A percentile compares a stretch with the other conserved stretches of the same genome.
phyloP scores from a whole-genome alignment of 2,797 vertebrate species.

The Heliangelus exortis region DNA sequence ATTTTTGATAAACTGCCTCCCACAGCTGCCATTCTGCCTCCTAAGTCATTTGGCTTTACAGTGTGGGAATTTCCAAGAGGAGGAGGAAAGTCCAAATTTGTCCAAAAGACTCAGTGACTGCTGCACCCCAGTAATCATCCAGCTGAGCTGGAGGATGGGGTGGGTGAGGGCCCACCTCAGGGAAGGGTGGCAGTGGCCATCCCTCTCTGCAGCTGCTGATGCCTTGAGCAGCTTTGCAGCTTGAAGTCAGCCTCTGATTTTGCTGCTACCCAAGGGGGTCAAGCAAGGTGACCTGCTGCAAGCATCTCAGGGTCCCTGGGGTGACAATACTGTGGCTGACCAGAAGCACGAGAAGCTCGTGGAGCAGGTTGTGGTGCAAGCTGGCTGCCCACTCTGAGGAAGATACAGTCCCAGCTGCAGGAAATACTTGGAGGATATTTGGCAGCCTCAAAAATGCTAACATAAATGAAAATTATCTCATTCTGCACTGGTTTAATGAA shows the following conservation, averaged over 20 bases:
- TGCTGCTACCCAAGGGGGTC: neutral
- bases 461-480: constrained; percentile 15
- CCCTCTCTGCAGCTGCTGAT: neutral
- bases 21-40: neutral
- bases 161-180: too few species aligned
- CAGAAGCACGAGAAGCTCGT: neutral
- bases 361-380: neutral
- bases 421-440: constrained; percentile 15
- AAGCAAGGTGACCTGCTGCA: fast-evolving
- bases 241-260: neutral
- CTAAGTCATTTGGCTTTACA: neutral
- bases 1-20: neutral
- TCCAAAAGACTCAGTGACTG: fast-evolving
- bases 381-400: neutral
- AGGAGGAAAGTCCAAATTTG: neutral
- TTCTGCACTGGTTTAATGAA: constrained; percentile 4
- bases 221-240: neutral
- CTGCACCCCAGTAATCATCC: too few species aligned
- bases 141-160: neutral
- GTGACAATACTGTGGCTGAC: fast-evolving
- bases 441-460: constrained; percentile 13
- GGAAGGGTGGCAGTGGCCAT: fast-evolving
- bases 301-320: fast-evolving
- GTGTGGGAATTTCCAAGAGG: neutral
- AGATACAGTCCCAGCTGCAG: neutral